Base-by-base conservation (phyloP, 2,797 vertebrate species). In the Gastrophryne carolinensis region DNA sequence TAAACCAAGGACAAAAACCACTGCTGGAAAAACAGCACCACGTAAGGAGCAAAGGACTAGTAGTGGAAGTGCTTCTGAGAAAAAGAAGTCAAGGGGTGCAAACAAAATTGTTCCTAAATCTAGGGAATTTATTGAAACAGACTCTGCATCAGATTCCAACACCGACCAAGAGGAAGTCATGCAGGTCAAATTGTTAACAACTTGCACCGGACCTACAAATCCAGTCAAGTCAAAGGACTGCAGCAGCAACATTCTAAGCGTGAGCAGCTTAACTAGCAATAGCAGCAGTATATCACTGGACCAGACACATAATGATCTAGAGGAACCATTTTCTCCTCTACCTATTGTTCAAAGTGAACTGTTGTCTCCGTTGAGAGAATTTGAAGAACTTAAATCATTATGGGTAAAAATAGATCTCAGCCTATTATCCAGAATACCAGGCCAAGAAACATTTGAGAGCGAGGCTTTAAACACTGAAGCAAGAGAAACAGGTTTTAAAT, bases 381-480 rank as follows among this genome's bases (percentile, higher is more conserved):
- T 89, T 1, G 92, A 94, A 70, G 93, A 95, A 19, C 82, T 90
- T 60, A 95, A 94, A 85, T 95, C 91, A 67, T 89, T 99, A 58
- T 99, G 96, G 96, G 97, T 99, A 82, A 98, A 98, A 87, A 97
- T 99, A 73, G 92, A 98, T 71, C 92, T 98, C 78, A 92, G 89
- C 79, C 88, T 98, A 53, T 89, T 99, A 41, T 92, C 92, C 54
- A 92, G 93, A 82, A 90, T 96, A 61, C 96, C 96, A 0, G 92
- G 92, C 23, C 93, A 92, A 84, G 90, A 89, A 21, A 75, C 86
- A 30, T 87, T 88, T 13, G 90, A 90, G 77, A 84, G 39, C 30
- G 66, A 82, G 0, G 60, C 88, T 41, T 77, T 88, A 72, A 94
- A 93, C 84, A 82, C 77, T 2, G 93, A 95, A 65, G 79, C 85